Base-by-base conservation (phyloP, 2,797 vertebrate species). In the Characodon lateralis region DNA sequence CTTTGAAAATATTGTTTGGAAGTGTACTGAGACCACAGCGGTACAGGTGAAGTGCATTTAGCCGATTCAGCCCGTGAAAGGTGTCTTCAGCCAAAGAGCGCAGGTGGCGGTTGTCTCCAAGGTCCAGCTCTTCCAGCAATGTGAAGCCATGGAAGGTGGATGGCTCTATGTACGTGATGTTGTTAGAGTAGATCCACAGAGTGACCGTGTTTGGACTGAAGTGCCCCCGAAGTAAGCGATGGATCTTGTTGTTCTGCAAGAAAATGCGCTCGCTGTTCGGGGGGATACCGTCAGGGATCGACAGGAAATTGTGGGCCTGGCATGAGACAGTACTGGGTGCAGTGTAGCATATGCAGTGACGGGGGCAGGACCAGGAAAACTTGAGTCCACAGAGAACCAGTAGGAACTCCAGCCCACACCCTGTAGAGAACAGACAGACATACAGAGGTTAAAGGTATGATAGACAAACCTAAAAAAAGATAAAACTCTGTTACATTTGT, bases 171-270 rank as follows among this genome's bases (percentile, higher is more conserved):
- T 97, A 97, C 16, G 97, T 97, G 91, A 99, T 97, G 91, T 99
- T 99, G 93, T 99, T 99, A 93, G 98, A 98, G 93, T 99, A 99
- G 92, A 99, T 96, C 98, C 98, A 99, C 65, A 99, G 96, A 35
- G 97, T 99, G 92, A 99, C 97, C 13, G 97, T 97, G 85, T 97
- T 96, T 3, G 97, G 90, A 89, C 96, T 98, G 94, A 99, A 98
- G 94, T 98, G 97, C 79, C 97, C 97, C 24, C 92, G 95, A 71
- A 97, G 96, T 63, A 99, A 95, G 85, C 96, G 94, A 78, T 96
- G 96, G 90, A 99, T 99, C 93, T 96, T 98, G 91, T 99, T 99
- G 95, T 99, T 99, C 88, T 99, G 98, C 43, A 99, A 95, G 89
- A 99, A 99, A 91, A 99, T 96, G 78, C 98, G 96, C 91, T 99